A percentile compares a stretch with the other conserved stretches of the same genome.
Evolutionary conservation across 1,140 invertebrate genomes (phyloP).

Genomic region (Bombus breviceps): DNA sequence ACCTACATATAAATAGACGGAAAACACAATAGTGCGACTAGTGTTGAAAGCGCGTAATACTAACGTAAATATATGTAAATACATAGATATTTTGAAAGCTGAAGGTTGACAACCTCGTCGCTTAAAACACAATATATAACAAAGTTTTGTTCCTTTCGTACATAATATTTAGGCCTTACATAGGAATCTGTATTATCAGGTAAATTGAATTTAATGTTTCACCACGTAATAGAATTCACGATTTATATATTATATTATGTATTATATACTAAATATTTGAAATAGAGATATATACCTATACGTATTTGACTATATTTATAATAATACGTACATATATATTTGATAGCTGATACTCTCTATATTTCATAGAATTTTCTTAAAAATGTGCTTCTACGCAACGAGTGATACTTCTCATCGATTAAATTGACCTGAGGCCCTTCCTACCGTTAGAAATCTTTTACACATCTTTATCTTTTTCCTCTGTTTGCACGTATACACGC

Average conservation of each 20-base stretch:
- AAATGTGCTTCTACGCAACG: conserved; percentile 68
- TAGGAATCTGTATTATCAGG: conserved; percentile 66
- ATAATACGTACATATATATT: conserved; percentile 17
- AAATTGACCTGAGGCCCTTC: conserved; percentile 34
- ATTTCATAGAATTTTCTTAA: conserved; percentile 65
- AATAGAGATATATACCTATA: conserved; percentile 52
- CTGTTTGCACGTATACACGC: not conserved
- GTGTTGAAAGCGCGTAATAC: conserved; percentile 64
- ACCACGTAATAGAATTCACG: conserved; percentile 25
- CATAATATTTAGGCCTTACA: conserved; percentile 66
- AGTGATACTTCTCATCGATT: conserved; percentile 64
- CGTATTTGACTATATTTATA: conserved; percentile 47
- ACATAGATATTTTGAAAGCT: conserved; percentile 39
- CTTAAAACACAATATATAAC: conserved; percentile 35
- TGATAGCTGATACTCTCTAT: conserved; percentile 55
- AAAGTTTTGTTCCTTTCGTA: conserved; percentile 34
- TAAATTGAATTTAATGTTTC: conserved; percentile 60
- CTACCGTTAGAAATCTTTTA: conserved; percentile 30
- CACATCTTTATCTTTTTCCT: not conserved
- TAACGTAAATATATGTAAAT: conserved; percentile 52
- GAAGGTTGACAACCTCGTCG: conserved; percentile 23
- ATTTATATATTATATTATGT: conserved; percentile 38
- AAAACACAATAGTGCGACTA: conserved; percentile 72
- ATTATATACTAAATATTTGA: conserved; percentile 57
- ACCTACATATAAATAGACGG: conserved; percentile 50